Base-by-base conservation (phyloP, 92 coral and sea anemone species). In the Epizoanthus illoricatus region DNA sequence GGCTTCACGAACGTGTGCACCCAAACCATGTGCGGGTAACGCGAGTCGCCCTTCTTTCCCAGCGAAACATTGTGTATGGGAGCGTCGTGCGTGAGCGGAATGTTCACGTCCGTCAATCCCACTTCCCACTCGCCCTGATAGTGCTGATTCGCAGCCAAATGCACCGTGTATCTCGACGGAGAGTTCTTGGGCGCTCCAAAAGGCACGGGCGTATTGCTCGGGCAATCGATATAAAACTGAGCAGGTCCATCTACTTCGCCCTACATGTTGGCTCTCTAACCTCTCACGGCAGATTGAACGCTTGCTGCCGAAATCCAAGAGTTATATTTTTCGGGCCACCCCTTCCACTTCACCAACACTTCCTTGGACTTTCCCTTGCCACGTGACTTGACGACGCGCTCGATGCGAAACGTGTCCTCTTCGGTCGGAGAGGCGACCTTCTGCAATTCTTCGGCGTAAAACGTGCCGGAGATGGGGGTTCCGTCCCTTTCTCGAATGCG, bases 401-500 rank as follows among this genome's bases (percentile, higher is more conserved):
- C 55, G 73, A 69, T 69, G 11, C 73, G 73, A 39, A 69, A 69
- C 47, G 19, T 8, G 0, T 28, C 3, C 18, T 42, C 41, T 24
- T 12, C 2, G 2, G 3, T 59, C 23, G 18, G 64, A 17, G 20
- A 8, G 20, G 64, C 12, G 0, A 71, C 76, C 11, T 71, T 71
- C 12, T 71, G 76, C 33, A 71, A 11, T 11, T 71, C 62, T 7
- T 71, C 62, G 0, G n/a, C 76, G 76, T 71, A 71, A 47, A 71
- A 71, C 15, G 76, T 17, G 0, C 76, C 76, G 5, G 2, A 5
- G 56, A 71, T 19, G 0, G 10, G 15, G 0, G 56, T 16, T 5
- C 76, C 76, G 17, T 71, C 76, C 1, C 52, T 5, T 3, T 71
- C 76, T 3, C 0, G 3, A 3, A 71, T 9, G 0, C 20, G 18